Evolutionary conservation across 2,113 vertebrate genomes (phyloP), one percentile per base, ranked within the genome.

Genomic region (Synodontis membranacea): DNA sequence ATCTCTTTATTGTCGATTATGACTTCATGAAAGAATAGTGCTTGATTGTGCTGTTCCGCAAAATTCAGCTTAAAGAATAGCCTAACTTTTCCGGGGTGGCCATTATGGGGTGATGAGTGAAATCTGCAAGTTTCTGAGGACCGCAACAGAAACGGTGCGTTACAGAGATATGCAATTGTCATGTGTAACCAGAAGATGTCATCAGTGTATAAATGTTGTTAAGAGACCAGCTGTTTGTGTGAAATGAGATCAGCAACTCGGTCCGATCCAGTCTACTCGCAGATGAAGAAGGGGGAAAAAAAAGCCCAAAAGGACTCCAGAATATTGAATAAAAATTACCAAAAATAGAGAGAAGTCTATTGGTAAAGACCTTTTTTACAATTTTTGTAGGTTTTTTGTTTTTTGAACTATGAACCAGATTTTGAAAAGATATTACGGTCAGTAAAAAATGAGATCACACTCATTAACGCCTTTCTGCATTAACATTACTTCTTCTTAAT

Each of bases 101-200:
- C 58, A n/a, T 62, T 31, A 14, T n/a, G n/a, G 28, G 39, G 39
- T 5, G 5, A 28, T 0, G 0, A 48, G 39, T 9, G 12, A 21
- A 21, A 75, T 4, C 9, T 74, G 14, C 23, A 25, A 39, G 17
- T 70, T 37, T 70, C 64, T 37, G 28, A 50, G 28, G 6, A 31
- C 28, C 34, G 8, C n/a, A 52, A 10, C 7, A 48, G 8, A 54
- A 79, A 52, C 15, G 10, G 48, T 56, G 52, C 17, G 14, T 60
- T 62, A n/a, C 39, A 76, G 15, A 76, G 62, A 34, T 34, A 3
- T 83, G 54, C n/a, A 62, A 50, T 76, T 62, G 2, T 39, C 28
- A 58, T 7, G 15, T 85, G 6, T 48, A 44, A 14, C 54, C 72
- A 62, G 2, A 76, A 78, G 72, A 85, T 76, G 84, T 54, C 84